Base-by-base conservation (phyloP, 2,888 invertebrate genomes). In the Cantharis nigra region DNA sequence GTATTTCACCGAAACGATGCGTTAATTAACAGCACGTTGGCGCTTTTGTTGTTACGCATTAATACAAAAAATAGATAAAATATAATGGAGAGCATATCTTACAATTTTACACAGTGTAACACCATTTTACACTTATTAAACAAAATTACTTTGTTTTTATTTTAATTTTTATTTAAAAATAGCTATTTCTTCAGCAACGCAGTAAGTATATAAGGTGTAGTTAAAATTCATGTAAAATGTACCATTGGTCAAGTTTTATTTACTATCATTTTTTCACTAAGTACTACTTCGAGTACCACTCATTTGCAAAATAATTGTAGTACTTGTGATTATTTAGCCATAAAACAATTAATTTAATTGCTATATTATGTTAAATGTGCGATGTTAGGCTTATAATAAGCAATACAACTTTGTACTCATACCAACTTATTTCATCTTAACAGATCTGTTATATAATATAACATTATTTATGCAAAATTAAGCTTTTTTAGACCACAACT, bases 101-200 rank as follows among this genome's bases (percentile, higher is more conserved):
- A 76, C 23, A 33, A 64, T 72, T 73, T 74, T 74, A 69, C 70
- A 78, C 75, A 75, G 67, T 78, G 69, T 75, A 72, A 72, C 70
- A 70, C 70, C 75, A 75, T 78, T 78, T 78, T 71, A 78, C 78
- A 78, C 76, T 78, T 78, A 76, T 78, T 78, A 78, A 76, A n/a
- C 33, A 33, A 70, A 72, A 23, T 64, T 62, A 72, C 63, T 20
- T 63, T 7, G 14, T 20, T 18, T 63, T 71, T 23, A 67, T 65
- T 70, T 30, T 63, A 65, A 16, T 16, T 16, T 16, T 16, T 16
- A 33, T 63, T 63, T 76, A 69, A 72, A 73, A 70, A 73, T 72
- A 69, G 10, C 9, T 72, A 62, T 62, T 64, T 65, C 10, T 62
- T 74, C 77, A 77, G 74, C 77, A 77, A 71, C 77, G 71, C 16